These are phyloP conservation scores for Pyrrhia umbra DNA, from an alignment of 2,888 invertebrate genomes.

Conservation along the genomic window DNA sequence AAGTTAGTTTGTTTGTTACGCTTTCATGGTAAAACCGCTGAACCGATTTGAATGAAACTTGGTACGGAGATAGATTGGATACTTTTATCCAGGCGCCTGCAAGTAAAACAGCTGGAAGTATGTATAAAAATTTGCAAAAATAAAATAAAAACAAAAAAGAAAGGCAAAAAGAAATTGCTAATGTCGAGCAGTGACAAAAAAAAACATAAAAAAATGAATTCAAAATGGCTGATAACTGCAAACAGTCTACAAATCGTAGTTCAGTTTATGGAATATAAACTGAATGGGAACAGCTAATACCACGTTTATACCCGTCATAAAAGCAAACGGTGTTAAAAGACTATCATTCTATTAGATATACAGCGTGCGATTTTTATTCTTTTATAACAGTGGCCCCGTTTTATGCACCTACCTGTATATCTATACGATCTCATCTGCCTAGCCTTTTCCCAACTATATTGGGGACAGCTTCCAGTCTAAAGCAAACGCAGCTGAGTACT, in stretches of 20 bases:
- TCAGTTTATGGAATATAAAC: slow-evolving; percentile 21
- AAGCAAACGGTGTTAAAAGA: slow-evolving; percentile 8
- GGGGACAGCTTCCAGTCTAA: no score
- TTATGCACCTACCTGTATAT: background rate
- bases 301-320: slow-evolving; percentile 19
- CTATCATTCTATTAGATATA: background rate
- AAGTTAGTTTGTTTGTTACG: no score
- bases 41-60: no score
- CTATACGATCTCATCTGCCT: background rate
- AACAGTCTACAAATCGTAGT: background rate
- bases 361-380: background rate
- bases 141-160: no score
- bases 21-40: background rate
- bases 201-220: slow-evolving; percentile 15
- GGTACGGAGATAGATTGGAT: no score
- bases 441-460: background rate
- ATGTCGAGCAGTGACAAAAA: no score
- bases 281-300: slow-evolving; percentile 1
- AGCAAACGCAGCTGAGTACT: no score
- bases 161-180: no score
- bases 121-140: no score
- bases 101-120: no score
- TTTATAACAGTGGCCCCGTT: background rate
- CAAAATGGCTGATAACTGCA: slow-evolving; percentile 14
- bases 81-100: no score